Percentiles rank a stretch among this genome's conserved stretches.
phyloP scores from a whole-genome alignment of 2,113 vertebrate species.

The Nothobranchius furzeri region DNA sequence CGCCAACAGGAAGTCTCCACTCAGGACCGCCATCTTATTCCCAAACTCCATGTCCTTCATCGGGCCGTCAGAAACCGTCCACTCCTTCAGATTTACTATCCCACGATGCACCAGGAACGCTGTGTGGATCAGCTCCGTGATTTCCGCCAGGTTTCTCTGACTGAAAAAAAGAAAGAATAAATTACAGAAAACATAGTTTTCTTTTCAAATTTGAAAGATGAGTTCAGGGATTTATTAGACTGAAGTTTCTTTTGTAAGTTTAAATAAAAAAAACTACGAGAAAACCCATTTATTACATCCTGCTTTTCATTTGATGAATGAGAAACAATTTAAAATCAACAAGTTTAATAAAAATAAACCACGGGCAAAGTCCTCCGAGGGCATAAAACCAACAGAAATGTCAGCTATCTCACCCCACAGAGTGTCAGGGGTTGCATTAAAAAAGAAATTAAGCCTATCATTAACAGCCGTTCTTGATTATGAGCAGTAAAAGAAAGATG shows the following conservation, averaged over 20 bases:
- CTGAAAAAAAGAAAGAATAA: conserved; percentile 73
- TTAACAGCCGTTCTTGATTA: conserved; percentile 79
- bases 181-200: neutral
- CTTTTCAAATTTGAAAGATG: too few relatives aligned
- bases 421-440: conserved; percentile 44
- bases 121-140: conserved; percentile 95
- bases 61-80: conserved; percentile 88
- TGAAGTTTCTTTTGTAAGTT: too few relatives aligned
- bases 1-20: conserved; percentile 95
- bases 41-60: conserved; percentile 98
- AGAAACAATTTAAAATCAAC: conserved; percentile 34
- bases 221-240: too few relatives aligned
- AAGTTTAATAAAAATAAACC: neutral
- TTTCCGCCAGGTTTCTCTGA: conserved; percentile 95
- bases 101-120: conserved; percentile 97
- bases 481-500: conserved; percentile 62
- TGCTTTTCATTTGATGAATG: neutral
- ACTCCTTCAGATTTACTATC: conserved; percentile 91
- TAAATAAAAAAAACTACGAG: too few relatives aligned
- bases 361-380: neutral
- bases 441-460: conserved; percentile 68
- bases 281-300: too few relatives aligned
- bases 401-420: conserved; percentile 28
- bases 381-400: conserved; percentile 35
- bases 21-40: conserved; percentile 97